Base-by-base conservation (phyloP, 2,888 invertebrate genomes). In the Sepiola atlantica region DNA sequence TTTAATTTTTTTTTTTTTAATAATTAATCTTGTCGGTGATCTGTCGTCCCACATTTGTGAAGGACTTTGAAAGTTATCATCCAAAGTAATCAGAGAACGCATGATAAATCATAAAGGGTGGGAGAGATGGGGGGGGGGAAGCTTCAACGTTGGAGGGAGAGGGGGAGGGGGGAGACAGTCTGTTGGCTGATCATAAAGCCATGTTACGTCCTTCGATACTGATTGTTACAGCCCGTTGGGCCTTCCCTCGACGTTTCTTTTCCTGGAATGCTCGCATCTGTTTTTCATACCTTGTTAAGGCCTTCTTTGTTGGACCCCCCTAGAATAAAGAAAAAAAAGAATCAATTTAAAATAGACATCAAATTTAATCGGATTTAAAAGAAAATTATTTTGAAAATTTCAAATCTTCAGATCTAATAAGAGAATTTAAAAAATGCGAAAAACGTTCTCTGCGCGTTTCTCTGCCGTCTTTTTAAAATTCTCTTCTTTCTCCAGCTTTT, bases 181-280 rank as follows among this genome's bases (percentile, higher is more conserved):
- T 77, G n/a, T 77, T 16, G 77, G n/a, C n/a, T 77, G 32, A 93
- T 97, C 96, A 99, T 95, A 99, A 98, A 96, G 99, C 98, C 99
- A 99, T 99, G 98, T 99, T 99, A 96, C 99, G 98, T 54, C 99
- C 99, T 98, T 99, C 99, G 96, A 99, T 99, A 95, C 99, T 99
- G 97, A 99, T 99, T 96, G 98, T 98, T 94, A 99, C 99, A 95
- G 99, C 99, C 96, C 99, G 98, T 95, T 98, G 98, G 28, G 98
- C 98, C 96, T 98, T 98, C 97, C 94, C 93, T 93, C 96, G 95
- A 94, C 97, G 97, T 95, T 97, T 97, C 95, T 96, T 96, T 91
- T 99, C 99, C 95, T 99, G 98, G 97, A 99, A 99, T 96, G 98
- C 98, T 97, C 99, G 98, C 98, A 99, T 98, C 97, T 99, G 99